These are phyloP conservation scores for Sturnus vulgaris DNA, from an alignment of 2,113 vertebrate species.

Conservation along the genomic window DNA sequence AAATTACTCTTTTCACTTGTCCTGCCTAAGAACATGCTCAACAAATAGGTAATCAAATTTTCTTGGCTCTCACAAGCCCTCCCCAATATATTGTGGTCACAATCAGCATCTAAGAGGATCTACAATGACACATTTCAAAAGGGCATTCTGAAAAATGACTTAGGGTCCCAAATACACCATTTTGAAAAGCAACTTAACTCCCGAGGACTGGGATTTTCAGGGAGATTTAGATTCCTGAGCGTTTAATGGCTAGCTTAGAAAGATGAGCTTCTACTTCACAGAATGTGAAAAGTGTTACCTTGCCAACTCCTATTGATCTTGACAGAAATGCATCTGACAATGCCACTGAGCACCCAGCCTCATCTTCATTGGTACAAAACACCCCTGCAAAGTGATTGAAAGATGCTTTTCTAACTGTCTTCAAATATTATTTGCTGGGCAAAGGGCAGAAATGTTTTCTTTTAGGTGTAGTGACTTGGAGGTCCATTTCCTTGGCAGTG, in stretches of 20 bases:
- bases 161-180: not conserved
- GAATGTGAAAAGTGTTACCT: not conserved
- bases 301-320: not conserved
- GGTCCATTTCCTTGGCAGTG: not conserved
- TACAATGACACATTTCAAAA: not conserved
- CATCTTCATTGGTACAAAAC: not conserved
- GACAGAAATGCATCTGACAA: not conserved
- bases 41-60: not conserved
- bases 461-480: not conserved
- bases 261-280: not conserved
- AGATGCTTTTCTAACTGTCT: not conserved
- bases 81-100: not conserved
- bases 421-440: not conserved
- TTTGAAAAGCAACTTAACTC: not conserved
- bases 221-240: not conserved
- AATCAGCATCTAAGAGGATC: not conserved
- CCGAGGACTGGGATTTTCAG: not conserved
- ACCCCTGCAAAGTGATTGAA: not conserved
- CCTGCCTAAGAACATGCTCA: not conserved
- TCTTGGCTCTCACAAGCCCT: not conserved
- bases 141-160: not conserved
- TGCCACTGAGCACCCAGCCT: not conserved
- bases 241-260: not conserved
- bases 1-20: slow-evolving; percentile 24
- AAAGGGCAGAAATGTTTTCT: not conserved